Base-by-base conservation (phyloP, 2,888 invertebrate species). In the Strigamia transsilvanica region DNA sequence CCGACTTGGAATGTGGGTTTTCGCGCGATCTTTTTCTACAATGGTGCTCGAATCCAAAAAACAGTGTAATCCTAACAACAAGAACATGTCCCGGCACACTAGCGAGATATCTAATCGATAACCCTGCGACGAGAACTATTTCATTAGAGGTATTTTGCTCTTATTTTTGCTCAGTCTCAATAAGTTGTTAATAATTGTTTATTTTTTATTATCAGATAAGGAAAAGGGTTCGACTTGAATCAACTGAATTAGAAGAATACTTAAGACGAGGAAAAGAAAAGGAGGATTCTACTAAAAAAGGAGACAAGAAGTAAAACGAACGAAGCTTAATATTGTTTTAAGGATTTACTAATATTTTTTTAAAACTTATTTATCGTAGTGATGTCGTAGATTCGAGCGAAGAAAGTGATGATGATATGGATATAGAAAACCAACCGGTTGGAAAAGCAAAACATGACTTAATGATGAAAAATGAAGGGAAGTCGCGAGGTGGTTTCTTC, bases 1-100 rank as follows among this genome's bases (percentile, higher is more conserved):
- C 97, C 0, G 99, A 99, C 87, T 91, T 99, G 90, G 98, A 99
- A 88, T 92, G 94, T 84, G 99, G 99, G 0, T 99, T 95, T 88
- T 94, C 98, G 0, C 90, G 99, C 82, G 99, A 99, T 86, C 90
- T 99, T 32, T 99, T 99, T 88, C 89, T 97, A 2, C 93, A 94
- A 86, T 99, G 99, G 98, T 95, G 97, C 82, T 91, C 93, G 0
- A 94, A 96, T 89, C 90, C 94, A 0, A 94, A 94, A 87, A 99
- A 99, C 87, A 95, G 96, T 87, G 94, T 99, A 84, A 96, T 99
- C 84, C 90, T 99, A 82, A 99, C 99, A 0, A 93, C 87, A 78
- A 86, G 91, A 82, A 94, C 87, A 90, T 93, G 93, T 90, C 90
- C 88, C 61, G 88, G 89, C 6, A 91, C 91, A 0, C 87, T 91